Conservation (phyloP, 2,113 vertebrate species). For the Callionymus lyra region DNA sequence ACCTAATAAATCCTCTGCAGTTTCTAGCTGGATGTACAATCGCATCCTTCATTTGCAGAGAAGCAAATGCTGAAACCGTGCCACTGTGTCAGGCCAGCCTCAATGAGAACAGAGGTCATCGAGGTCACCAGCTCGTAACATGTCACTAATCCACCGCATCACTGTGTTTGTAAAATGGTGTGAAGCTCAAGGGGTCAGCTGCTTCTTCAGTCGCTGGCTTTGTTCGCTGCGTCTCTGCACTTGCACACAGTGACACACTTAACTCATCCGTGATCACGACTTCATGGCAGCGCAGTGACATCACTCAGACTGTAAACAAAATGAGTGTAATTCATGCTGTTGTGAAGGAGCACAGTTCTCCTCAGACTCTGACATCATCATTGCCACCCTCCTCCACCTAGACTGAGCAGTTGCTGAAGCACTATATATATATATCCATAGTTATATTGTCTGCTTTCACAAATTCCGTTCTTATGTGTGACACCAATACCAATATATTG, state of each 20-base stretch:
- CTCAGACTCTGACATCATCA: conserved; percentile 28
- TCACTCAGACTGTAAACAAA: conserved; percentile 2
- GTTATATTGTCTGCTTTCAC: neutral
- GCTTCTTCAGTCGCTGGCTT: conserved; percentile 1
- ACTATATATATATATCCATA: neutral
- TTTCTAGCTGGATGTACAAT: too few species aligned
- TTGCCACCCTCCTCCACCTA: neutral
- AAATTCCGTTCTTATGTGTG: neutral
- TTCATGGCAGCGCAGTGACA: conserved; percentile 8
- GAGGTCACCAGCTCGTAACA: conserved; percentile 3
- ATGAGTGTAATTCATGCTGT: neutral
- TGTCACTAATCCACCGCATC: conserved; percentile 5
- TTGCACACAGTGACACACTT: conserved; percentile 6
- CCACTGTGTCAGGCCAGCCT: conserved; percentile 3
- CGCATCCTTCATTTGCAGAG: too few species aligned
- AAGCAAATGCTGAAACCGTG: neutral
- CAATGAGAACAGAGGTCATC: too few species aligned
- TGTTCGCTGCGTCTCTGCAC: conserved; percentile 1
- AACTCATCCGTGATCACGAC: neutral
- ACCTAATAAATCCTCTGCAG: too few species aligned
- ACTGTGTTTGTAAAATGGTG: neutral
- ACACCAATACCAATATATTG: neutral
- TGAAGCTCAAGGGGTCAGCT: neutral
- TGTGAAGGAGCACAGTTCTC: conserved; percentile 14
- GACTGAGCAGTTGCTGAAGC: neutral